Evolutionary conservation across 1,140 invertebrate genomes (phyloP), one percentile per base, ranked within the genome.

Genomic region (Orius laevigatus): DNA sequence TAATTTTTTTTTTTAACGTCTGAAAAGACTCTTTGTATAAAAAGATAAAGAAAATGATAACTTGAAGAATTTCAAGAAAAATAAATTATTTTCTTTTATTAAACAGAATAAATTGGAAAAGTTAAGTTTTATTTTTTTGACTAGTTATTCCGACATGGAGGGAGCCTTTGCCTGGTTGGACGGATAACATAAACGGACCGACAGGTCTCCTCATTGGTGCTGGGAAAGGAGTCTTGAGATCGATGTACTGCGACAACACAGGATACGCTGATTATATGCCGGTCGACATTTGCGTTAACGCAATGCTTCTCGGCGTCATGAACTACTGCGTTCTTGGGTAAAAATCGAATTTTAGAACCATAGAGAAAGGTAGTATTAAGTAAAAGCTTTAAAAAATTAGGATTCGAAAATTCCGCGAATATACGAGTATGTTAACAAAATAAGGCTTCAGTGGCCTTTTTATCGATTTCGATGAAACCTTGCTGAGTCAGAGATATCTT

Each of bases 111-210:
- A n/a, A n/a, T 25, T 25, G 25, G 3, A 25, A 25, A 25, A 25
- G 8, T 25, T 25, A 25, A 25, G 8, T 25, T 8, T 3, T 4
- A 4, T 25, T 25, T 25, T 25, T 25, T 25, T 25, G 25, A 25
- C 25, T 68, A 74, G 73, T 86, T 3, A 81, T 84, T 56, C 80
- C 82, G n/a, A 70, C 82, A 16, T 84, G 79, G 79, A 75, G 76
- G 54, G 80, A 84, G 53, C 83, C 83, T 1, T 52, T 84, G 4
- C 79, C 79, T 0, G 88, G 90, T 19, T 97, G 92, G 92, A 91
- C 87, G 2, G 90, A 94, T 58, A 94, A 92, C 60, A 79, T 89
- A 49, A 92, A 92, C 60, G 88, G 88, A 16, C 85, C 88, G 0
- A 85, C 80, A 20, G 87, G 80, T 10, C 62, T 83, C 1, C 60